A percentile compares a stretch with the other conserved stretches of the same genome.
phyloP scores from a whole-genome alignment of 2,888 invertebrate species.

The Drosophila pseudotakahashii region DNA sequence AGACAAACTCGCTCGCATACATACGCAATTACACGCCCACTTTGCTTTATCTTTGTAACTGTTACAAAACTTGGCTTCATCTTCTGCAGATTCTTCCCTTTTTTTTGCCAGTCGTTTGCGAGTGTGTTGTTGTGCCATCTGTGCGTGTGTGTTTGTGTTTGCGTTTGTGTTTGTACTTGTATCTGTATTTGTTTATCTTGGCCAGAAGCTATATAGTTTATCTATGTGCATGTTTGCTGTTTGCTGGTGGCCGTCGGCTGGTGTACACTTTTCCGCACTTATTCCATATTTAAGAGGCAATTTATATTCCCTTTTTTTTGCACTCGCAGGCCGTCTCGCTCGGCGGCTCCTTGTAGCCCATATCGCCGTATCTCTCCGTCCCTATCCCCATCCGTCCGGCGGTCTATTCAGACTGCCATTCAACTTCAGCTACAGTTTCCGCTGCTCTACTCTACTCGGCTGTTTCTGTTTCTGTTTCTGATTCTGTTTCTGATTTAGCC shows the following conservation, averaged over 20 bases:
- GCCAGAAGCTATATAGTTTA: constrained; percentile 76
- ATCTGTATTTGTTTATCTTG: constrained; percentile 69
- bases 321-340: constrained; percentile 31
- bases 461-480: constrained; percentile 19
- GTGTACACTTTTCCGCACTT: constrained; percentile 78
- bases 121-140: constrained; percentile 11
- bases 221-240: constrained; percentile 77
- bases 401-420: constrained; percentile 65
- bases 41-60: constrained; percentile 68
- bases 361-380: constrained; percentile 3
- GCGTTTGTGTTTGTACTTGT: constrained; percentile 48
- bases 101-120: constrained; percentile 27
- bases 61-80: constrained; percentile 56
- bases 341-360: constrained; percentile 1
- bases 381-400: constrained; percentile 7
- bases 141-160: constrained; percentile 36
- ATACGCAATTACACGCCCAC: constrained; percentile 65
- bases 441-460: constrained; percentile 42
- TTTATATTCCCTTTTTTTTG: constrained; percentile 83
- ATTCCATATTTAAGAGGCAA: constrained; percentile 83
- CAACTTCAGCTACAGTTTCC: constrained; percentile 79
- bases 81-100: constrained; percentile 28
- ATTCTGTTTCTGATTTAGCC: constrained; percentile 71
- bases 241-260: constrained; percentile 38
- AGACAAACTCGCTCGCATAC: constrained; percentile 21